Evolutionary conservation across 1,140 invertebrate species (phyloP), one percentile per base, ranked within the genome.

Genomic region (Tribolium castaneum): DNA sequence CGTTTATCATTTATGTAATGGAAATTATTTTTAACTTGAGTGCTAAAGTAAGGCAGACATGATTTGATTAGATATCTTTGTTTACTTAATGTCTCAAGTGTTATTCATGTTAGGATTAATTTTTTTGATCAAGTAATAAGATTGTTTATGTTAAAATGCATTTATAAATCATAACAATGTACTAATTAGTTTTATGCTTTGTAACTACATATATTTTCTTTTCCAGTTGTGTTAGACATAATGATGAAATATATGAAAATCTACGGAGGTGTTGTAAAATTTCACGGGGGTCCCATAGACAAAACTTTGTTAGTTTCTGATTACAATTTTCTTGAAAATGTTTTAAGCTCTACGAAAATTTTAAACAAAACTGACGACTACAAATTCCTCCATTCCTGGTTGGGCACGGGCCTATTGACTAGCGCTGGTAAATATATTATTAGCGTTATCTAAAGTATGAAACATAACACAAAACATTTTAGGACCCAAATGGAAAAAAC

Each of bases 301-400:
- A 35, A 70, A 35, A 4, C 30, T 1, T 34, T 76, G 5, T 7
- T 82, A 14, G 5, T 81, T 10, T 50, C 54, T 22, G 82, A 85
- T 78, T 56, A 76, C 9, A 77, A 82, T 66, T 76, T 83, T n/a
- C 74, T 77, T 51, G 86, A 86, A 78, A 71, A 77, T 30, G 87
- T 97, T 56, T 87, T 96, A 22, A 91, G 89, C 72, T 94, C 92
- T 79, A 90, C 89, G 35, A 92, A 91, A 83, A 91, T 93, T 80
- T 90, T 95, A 45, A 89, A 92, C 59, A 97, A 97, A 86, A 90
- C 92, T 66, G 83, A 85, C 45, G 90, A 94, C 81, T 97, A 97
- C 83, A 84, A 90, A 49, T 93, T 92, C 81, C 85, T 97, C 10
- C 89, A 92, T 78, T 90, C 91, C 6, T 96, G 94, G 93, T 86